phyloP scores from a whole-genome alignment of 1,140 invertebrate genomes.

The Pachyrhynchus sulphureomaculatus region DNA sequence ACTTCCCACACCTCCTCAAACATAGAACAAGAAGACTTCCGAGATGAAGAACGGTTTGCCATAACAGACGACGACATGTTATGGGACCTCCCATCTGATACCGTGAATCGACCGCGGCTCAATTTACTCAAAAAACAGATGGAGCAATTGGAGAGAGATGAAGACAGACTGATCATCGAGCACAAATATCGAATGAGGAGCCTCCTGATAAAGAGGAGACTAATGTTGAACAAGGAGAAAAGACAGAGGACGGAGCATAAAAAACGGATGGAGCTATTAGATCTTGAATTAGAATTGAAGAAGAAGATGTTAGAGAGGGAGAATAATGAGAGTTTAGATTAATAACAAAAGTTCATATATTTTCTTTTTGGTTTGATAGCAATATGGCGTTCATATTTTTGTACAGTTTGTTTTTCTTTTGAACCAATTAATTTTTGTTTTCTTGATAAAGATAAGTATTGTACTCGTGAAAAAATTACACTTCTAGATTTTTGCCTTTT shows the following conservation, averaged over 20 bases:
- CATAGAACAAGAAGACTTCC: neutral
- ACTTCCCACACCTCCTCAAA: neutral
- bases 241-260: constrained; percentile 16
- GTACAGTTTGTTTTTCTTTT: no score
- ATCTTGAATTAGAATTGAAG: constrained; percentile 15
- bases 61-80: constrained; percentile 22
- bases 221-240: constrained; percentile 9
- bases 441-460: no score
- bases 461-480: no score
- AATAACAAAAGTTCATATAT: no score
- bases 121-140: constrained; percentile 12
- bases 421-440: no score
- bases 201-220: constrained; percentile 5
- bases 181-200: constrained; percentile 18
- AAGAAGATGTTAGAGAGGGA: neutral
- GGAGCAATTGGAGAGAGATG: constrained; percentile 15
- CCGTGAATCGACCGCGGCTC: constrained; percentile 5
- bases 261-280: constrained; percentile 15
- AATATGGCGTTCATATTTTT: no score
- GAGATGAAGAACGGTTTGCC: constrained; percentile 12
- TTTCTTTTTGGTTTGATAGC: no score
- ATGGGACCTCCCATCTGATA: constrained; percentile 18
- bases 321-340: no score
- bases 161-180: constrained; percentile 12
- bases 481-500: no score